Conservation (phyloP, 2,888 invertebrate species). For the Gisinianus flammeolus region DNA sequence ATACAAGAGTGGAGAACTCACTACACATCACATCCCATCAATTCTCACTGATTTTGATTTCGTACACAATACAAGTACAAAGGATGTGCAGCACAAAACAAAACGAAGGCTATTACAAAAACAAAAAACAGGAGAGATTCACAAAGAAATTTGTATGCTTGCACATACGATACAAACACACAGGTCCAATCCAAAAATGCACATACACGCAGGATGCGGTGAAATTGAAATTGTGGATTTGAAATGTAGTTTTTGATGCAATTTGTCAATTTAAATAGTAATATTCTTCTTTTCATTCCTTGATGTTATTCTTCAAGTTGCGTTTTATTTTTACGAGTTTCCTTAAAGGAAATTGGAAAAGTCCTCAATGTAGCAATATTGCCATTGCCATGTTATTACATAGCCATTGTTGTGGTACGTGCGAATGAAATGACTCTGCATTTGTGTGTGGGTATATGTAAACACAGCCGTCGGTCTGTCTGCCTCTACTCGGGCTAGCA, state of each 20-base stretch:
- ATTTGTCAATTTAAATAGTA: background rate
- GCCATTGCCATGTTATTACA: background rate
- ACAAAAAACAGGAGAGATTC: background rate
- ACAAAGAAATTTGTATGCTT: background rate
- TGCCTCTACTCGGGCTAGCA: background rate
- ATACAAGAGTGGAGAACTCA: background rate
- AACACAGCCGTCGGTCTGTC: background rate
- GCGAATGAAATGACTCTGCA: conserved; percentile 5
- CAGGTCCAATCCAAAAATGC: background rate
- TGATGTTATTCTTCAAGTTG: background rate
- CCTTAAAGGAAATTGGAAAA: background rate
- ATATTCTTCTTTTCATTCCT: background rate
- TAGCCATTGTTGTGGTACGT: background rate
- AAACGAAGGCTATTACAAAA: background rate
- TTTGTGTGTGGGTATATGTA: background rate
- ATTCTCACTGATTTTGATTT: background rate
- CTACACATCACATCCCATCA: background rate
- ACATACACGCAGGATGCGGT: background rate
- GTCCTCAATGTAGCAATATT: background rate
- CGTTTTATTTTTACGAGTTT: background rate
- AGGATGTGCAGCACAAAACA: background rate
- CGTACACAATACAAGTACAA: background rate
- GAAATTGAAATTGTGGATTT: background rate
- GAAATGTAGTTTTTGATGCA: background rate
- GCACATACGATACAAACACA: background rate